Base-by-base conservation (phyloP, 2,113 vertebrate genomes). In the Pteropus alecto region DNA sequence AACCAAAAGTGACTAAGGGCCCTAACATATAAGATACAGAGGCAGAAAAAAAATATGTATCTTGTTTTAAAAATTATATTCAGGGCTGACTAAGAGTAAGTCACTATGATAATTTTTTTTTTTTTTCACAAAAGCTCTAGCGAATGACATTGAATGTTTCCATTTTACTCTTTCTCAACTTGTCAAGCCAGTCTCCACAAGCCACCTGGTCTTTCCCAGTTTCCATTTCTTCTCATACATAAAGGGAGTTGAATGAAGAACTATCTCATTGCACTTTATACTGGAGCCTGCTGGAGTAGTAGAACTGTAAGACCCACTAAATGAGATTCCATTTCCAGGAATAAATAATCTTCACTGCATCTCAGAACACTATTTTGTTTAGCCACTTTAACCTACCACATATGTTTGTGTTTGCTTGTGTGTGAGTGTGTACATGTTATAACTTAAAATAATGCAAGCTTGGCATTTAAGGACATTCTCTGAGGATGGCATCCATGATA, bases 151-250 rank as follows among this genome's bases (percentile, higher is more conserved):
- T 14, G 16, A 38, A 14, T 58, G 28, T 58, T n/a, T 71, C n/a
- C 22, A 48, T 56, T 16, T 22, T 1, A 65, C 0, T 16, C 54
- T 7, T 33, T n/a, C 35, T 67, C 76, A 63, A 12, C 12, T 67
- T 26, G 11, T 41, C 48, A 14, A n/a, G 30, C 19, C 6, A 26
- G 21, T 56, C 28, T 3, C 8, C n/a, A 11, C 1, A 0, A 28
- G 30, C 51, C 71, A 35, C 51, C 22, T 5, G 28, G 24, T 13
- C 35, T 73, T 71, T 33, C 15, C 43, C 10, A 0, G 21, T 26
- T 24, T 60, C 10, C 28, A 19, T 48, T 21, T 92, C 19, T 46
- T 21, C 58, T 68, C 43, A 24, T 41, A 22, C 33, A 6, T 10
- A 15, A 10, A 51, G 9, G 21, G 28, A 60, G 30, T 2, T 7